Evolutionary conservation across 1,140 invertebrate genomes (phyloP).

Genomic region (Anastrepha ludens): DNA sequence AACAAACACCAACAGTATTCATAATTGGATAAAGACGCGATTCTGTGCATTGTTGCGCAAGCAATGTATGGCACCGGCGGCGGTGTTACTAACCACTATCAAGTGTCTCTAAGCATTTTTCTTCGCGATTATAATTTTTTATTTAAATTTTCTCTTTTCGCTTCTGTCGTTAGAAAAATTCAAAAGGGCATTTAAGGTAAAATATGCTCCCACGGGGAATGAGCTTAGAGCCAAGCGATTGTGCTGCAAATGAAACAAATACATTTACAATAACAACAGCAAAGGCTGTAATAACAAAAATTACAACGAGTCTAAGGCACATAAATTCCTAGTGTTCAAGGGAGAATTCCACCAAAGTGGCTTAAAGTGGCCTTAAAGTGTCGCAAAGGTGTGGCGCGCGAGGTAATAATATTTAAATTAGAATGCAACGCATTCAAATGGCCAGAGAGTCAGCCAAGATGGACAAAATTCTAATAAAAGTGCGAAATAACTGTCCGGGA

Average conservation of each 20-base stretch:
- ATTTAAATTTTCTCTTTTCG: background rate
- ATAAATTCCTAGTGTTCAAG: slow-evolving; percentile 31
- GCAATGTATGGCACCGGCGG: background rate
- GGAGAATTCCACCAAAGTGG: background rate
- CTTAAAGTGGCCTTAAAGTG: slow-evolving; percentile 42
- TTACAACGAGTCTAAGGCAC: background rate
- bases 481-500: background rate
- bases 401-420: slow-evolving; percentile 41
- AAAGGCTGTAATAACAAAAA: background rate
- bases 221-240: background rate
- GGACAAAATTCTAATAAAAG: background rate
- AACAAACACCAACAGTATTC: slow-evolving; percentile 66
- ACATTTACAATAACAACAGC: slow-evolving; percentile 26
- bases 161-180: background rate
- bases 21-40: slow-evolving; percentile 72
- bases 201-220: slow-evolving; percentile 44
- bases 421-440: slow-evolving; percentile 30
- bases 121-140: slow-evolving; percentile 34
- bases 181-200: slow-evolving; percentile 41
- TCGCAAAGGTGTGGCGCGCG: background rate
- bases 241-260: slow-evolving; percentile 29
- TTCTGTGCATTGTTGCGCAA: slow-evolving; percentile 1
- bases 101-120: slow-evolving; percentile 12
- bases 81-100: slow-evolving; percentile 47
- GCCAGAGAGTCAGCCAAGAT: background rate